Base-by-base conservation (phyloP, 2,888 invertebrate genomes). In the Timandra comae region DNA sequence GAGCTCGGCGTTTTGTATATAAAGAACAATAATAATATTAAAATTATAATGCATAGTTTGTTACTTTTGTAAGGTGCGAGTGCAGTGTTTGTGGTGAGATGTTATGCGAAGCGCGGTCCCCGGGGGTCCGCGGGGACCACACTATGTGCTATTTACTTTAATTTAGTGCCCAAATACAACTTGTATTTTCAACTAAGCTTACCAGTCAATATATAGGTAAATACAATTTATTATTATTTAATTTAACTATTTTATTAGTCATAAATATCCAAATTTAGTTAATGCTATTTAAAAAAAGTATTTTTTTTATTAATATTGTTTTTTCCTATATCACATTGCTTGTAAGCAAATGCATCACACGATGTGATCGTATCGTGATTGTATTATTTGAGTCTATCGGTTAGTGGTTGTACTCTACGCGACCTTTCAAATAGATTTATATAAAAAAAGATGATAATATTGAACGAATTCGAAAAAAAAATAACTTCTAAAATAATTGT, bases 221-320 rank as follows among this genome's bases (percentile, higher is more conserved):
- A 84, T 78, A 73, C 67, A 79, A 74, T 77, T 68, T 66, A 71
- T 71, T 72, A 74, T 74, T 74, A 75, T 74, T 80, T 82, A 79
- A 81, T 78, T 81, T 81, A 80, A 80, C 69, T 71, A 77, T 73
- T 74, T 76, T 78, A 77, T 77, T 84, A 85, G 84, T 85, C 84
- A 85, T 84, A 77, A 84, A 78, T 77, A 85, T 81, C 84, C 84
- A 84, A 85, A 85, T 84, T 84, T 85, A 84, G 84, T 80, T 80
- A 76, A 79, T 78, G 67, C 65, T 80, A 72, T 76, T 73, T 71
- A 71, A 71, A 65, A 68, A 45, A 61, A 63, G 57, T 65, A 61
- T 64, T 66, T 63, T 70, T 70, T 66, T 66, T 67, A 58, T 60
- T 69, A 63, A 67, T 61, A 60, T 67, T 70, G 56, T 65, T 56